Percentiles rank a stretch among this genome's conserved stretches.
Evolutionary conservation across 2,888 invertebrate species (phyloP).

Genomic region (Limnephilus auricula): DNA sequence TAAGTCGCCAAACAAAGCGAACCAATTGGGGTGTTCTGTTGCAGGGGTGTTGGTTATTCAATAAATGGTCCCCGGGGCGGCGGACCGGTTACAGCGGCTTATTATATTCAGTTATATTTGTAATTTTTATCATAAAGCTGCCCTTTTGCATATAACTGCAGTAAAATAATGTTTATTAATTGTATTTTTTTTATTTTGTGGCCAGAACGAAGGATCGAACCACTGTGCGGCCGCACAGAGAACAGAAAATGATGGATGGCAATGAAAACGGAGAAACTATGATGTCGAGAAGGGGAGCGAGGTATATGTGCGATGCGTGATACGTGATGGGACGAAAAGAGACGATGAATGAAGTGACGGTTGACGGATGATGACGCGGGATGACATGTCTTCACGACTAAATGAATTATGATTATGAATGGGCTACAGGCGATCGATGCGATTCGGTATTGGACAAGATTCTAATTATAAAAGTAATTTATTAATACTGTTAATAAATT

Average conservation of each 20-base stretch:
- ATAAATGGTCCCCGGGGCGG: too few relatives aligned
- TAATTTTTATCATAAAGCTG: too few relatives aligned
- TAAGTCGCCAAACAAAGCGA: too few relatives aligned
- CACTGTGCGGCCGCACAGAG: neutral
- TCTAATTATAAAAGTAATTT: neutral
- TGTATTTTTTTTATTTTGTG: too few relatives aligned
- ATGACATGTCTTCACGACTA: neutral
- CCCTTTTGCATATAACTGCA: too few relatives aligned
- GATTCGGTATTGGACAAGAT: neutral
- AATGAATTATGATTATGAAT: slow-evolving; percentile 13
- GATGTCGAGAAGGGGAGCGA: neutral
- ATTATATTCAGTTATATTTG: too few relatives aligned
- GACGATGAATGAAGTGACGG: neutral
- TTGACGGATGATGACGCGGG: slow-evolving; percentile 22
- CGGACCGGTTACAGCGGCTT: too few relatives aligned
- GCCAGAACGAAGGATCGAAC: too few relatives aligned
- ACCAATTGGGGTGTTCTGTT: too few relatives aligned
- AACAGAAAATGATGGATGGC: slow-evolving; percentile 23
- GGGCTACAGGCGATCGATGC: neutral
- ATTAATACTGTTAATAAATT: neutral
- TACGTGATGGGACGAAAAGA: neutral
- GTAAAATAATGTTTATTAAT: too few relatives aligned
- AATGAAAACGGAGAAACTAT: neutral
- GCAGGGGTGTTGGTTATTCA: too few relatives aligned
- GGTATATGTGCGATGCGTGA: neutral